These are phyloP conservation scores for Cepaea nemoralis DNA, from an alignment of 1,140 invertebrate species.

Conservation along the genomic window DNA sequence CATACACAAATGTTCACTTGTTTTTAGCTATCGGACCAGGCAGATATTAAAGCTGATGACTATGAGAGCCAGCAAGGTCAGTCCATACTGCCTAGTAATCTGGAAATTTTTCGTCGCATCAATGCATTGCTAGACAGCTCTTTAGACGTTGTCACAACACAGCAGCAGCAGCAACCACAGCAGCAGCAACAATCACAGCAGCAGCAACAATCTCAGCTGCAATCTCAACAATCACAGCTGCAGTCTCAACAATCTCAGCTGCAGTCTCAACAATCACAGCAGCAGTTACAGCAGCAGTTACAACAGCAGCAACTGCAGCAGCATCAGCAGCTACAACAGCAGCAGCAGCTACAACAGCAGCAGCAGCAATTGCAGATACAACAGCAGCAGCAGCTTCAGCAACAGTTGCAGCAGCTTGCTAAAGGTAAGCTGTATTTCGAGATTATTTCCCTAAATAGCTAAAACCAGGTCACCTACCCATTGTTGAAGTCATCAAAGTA, in stretches of 20 bases:
- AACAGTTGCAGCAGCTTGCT: background rate
- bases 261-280: conserved; percentile 15
- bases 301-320: background rate
- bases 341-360: background rate
- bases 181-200: background rate
- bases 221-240: conserved; percentile 13
- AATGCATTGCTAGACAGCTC: conserved; percentile 72
- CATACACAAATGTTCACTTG: too few species aligned
- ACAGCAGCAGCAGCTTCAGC: conserved; percentile 1
- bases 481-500: too few species aligned
- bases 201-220: conserved; percentile 25
- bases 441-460: too few species aligned
- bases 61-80: conserved; percentile 46
- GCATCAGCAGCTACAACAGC: conserved; percentile 24
- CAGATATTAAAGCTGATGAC: conserved; percentile 52
- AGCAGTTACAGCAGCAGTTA: conserved; percentile 18
- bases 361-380: background rate
- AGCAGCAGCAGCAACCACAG: conserved; percentile 21
- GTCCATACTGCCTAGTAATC: conserved; percentile 42
- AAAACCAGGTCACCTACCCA: too few species aligned
- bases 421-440: background rate
- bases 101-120: conserved; percentile 69
- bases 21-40: conserved; percentile 17
- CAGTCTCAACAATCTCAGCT: background rate
- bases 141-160: conserved; percentile 54